A percentile compares a stretch with the other conserved stretches of the same genome.
Evolutionary conservation across 2,888 invertebrate species (phyloP).

Genomic region (Lepidocyrtinus sp.): DNA sequence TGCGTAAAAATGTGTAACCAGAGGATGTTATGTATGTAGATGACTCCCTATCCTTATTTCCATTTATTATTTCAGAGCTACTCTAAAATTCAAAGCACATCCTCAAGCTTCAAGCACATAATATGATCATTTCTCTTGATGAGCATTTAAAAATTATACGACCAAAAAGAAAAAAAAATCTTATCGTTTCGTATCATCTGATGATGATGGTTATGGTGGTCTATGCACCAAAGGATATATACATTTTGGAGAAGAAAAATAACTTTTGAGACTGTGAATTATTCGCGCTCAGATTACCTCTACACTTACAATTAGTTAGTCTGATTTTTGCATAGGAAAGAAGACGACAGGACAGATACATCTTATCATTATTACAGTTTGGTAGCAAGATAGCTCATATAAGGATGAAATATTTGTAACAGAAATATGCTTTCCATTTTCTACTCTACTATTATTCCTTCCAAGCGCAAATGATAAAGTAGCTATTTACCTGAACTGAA

Average conservation of each 20-base stretch:
- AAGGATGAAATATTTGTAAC: conserved; percentile 23
- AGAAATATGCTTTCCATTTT: too few species aligned
- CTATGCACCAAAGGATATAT: too few species aligned
- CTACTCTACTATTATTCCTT: too few species aligned
- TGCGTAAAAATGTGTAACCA: conserved; percentile 34
- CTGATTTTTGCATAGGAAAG: conserved; percentile 22
- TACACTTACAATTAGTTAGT: too few species aligned
- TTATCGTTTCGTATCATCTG: conserved; percentile 54
- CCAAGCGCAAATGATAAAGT: conserved; percentile 38
- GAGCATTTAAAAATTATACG: conserved; percentile 24
- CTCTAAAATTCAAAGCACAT: conserved; percentile 53
- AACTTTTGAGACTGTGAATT: conserved; percentile 48
- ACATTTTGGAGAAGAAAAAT: too few species aligned
- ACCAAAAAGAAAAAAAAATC: conserved; percentile 28
- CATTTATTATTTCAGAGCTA: conserved; percentile 20
- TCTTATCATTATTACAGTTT: neutral
- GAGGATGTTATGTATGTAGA: conserved; percentile 38
- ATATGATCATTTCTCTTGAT: neutral
- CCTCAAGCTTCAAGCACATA: conserved; percentile 36
- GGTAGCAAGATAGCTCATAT: neutral
- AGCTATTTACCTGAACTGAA: conserved; percentile 11
- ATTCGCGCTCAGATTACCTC: conserved; percentile 56
- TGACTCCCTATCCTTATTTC: conserved; percentile 20
- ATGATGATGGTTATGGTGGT: conserved; percentile 31
- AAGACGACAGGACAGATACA: conserved; percentile 11